Base-by-base conservation (phyloP, 2,888 invertebrate species). In the Rhogogaster chlorosoma region DNA sequence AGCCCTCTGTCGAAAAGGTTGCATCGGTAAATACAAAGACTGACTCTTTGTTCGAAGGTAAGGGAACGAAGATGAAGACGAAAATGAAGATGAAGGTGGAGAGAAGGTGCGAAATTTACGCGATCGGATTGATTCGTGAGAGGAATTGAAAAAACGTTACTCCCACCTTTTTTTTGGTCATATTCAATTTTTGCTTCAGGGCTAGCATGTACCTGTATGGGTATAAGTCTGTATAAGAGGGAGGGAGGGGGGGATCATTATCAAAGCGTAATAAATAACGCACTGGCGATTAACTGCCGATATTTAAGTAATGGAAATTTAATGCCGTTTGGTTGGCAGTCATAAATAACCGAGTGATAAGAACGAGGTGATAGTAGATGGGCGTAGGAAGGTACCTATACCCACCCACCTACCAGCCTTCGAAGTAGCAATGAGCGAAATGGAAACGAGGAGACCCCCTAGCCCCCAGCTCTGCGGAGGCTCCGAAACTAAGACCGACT, bases 401-500 rank as follows among this genome's bases (percentile, higher is more conserved):
- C 71, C 36, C 10, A 38, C 12, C n/a, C 7, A 32, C 38, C 71
- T 61, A 38, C 71, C 26, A 32, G 18, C 71, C 26, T 53, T 53
- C 71, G 71, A 32, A 32, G 71, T 53, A 61, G 82, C 61, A 64
- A 64, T 82, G 82, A 64, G 45, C 42, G 82, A 82, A 82, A 82
- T 82, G 82, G 82, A 82, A 82, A 82, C 82, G 82, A 78, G 32
- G 70, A n/a, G 22, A 45, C 36, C 70, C 36, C 70, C 67, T 32
- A 26, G 4, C 70, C 36, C 29, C 36, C 70, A 70, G 6, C 70
- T 29, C 36, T 18, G 61, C 29, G 64, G 18, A 64, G 61, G 53
- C 82, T 84, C 83, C 84, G 84, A 86, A 87, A 87, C 86, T 88
- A 88, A 89, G 88, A 89, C 64, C 82, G 64, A 88, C 88, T 87